These are phyloP conservation scores for Ceratosolen solmsi DNA, from an alignment of 1,140 invertebrate genomes.

Conservation along the genomic window DNA sequence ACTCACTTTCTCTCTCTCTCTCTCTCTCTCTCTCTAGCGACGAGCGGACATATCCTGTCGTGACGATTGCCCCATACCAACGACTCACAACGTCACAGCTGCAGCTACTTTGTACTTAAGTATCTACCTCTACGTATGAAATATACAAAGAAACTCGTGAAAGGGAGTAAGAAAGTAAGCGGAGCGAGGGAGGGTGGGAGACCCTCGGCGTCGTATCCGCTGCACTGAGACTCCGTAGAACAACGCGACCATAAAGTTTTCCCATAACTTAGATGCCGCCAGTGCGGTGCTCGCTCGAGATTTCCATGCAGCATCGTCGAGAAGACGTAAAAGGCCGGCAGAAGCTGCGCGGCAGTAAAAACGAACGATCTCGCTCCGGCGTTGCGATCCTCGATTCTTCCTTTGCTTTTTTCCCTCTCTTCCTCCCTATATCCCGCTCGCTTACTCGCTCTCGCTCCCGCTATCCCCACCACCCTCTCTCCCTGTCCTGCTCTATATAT, in stretches of 20 bases:
- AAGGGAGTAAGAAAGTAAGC: neutral
- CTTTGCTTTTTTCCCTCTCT: constrained; percentile 9
- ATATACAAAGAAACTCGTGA: constrained; percentile 10
- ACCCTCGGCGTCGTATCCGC: constrained; percentile 22
- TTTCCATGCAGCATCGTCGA: constrained; percentile 50
- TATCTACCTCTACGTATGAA: neutral
- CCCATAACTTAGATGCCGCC: constrained; percentile 62
- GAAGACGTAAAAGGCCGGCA: constrained; percentile 52
- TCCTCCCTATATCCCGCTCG: neutral
- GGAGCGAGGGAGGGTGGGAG: neutral
- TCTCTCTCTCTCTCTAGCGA: neutral
- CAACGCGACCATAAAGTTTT: constrained; percentile 67
- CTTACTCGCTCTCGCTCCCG: neutral
- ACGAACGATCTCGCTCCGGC: constrained; percentile 55
- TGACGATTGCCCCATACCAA: neutral
- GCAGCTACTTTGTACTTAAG: neutral
- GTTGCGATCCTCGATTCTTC: constrained; percentile 34
- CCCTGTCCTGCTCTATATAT: neutral
- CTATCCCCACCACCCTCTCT: neutral
- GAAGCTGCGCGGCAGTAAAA: constrained; percentile 62
- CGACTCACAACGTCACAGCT: neutral
- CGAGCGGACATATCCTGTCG: constrained; percentile 26
- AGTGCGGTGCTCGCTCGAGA: constrained; percentile 65
- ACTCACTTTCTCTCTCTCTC: neutral
- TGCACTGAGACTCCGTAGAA: neutral